These are phyloP conservation scores for Lagopus leucura DNA, from an alignment of 2,113 vertebrate genomes.

Conservation along the genomic window DNA sequence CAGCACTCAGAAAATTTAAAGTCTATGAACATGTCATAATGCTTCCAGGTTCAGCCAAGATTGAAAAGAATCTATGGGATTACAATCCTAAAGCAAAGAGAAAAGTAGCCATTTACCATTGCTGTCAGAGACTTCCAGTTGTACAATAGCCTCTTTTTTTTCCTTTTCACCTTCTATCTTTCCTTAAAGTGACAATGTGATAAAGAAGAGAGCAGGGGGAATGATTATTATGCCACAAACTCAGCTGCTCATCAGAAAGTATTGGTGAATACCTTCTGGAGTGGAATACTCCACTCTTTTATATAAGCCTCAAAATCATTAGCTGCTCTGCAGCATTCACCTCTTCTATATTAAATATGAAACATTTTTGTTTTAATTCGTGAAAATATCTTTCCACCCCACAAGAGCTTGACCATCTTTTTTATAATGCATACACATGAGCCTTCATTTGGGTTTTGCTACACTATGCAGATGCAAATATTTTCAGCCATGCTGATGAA, in stretches of 20 bases:
- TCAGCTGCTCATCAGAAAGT: neutral
- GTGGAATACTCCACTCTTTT: neutral
- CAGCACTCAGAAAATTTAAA: neutral
- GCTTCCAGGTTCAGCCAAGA: neutral
- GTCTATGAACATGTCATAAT: neutral
- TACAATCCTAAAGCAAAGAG: constrained; percentile 19
- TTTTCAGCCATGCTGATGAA: constrained; percentile 28
- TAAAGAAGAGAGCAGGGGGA: constrained; percentile 8
- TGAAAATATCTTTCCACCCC: neutral
- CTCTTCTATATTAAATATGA: neutral
- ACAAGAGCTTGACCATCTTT: neutral
- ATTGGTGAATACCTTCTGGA: neutral
- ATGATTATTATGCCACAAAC: neutral
- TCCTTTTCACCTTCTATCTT: neutral
- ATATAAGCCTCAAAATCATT: neutral
- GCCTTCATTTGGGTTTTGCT: neutral
- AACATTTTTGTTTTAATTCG: neutral
- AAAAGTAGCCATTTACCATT: constrained; percentile 5
- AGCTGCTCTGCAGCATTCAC: accelerated
- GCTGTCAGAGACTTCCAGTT: neutral
- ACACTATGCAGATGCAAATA: neutral
- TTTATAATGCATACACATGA: neutral
- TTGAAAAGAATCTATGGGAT: neutral
- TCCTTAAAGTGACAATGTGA: neutral
- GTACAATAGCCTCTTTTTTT: neutral